phyloP scores from a whole-genome alignment of 2,797 vertebrate species.

The Otolemur crassicaudatus region DNA sequence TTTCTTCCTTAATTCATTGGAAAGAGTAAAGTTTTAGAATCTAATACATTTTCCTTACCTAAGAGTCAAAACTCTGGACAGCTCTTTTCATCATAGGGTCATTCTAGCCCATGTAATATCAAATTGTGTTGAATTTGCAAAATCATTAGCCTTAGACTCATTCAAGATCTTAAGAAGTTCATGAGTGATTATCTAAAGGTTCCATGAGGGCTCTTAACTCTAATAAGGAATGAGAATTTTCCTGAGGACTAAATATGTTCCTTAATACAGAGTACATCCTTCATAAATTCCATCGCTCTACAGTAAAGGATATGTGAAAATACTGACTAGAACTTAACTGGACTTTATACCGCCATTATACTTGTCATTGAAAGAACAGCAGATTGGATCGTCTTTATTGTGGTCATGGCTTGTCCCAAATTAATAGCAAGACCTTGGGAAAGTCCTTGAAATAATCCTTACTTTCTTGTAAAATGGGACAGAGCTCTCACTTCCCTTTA shows the following conservation, averaged over 20 bases:
- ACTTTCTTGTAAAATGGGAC: neutral
- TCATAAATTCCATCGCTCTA: neutral
- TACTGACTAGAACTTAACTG: neutral
- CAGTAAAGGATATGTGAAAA: neutral
- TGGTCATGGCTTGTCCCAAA: neutral
- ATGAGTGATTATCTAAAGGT: slow-evolving; percentile 15
- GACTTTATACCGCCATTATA: neutral
- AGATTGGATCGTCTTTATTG: neutral
- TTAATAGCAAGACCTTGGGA: neutral
- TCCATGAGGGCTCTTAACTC: slow-evolving; percentile 17
- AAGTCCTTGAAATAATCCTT: neutral
- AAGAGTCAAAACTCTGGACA: neutral
- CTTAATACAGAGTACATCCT: neutral
- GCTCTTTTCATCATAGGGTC: neutral
- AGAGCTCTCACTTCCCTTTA: neutral
- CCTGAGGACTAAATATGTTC: slow-evolving; percentile 12
- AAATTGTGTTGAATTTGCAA: slow-evolving; percentile 59
- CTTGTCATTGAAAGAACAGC: neutral
- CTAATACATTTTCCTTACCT: neutral
- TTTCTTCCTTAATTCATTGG: neutral
- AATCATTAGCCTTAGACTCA: slow-evolving; percentile 43
- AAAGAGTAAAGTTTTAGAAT: neutral
- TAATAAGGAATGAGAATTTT: slow-evolving; percentile 45
- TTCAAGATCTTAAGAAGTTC: slow-evolving; percentile 1
- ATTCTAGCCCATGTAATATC: slow-evolving; percentile 1